Evolutionary conservation across 2,113 vertebrate genomes (phyloP).

Genomic region (Motacilla alba): DNA sequence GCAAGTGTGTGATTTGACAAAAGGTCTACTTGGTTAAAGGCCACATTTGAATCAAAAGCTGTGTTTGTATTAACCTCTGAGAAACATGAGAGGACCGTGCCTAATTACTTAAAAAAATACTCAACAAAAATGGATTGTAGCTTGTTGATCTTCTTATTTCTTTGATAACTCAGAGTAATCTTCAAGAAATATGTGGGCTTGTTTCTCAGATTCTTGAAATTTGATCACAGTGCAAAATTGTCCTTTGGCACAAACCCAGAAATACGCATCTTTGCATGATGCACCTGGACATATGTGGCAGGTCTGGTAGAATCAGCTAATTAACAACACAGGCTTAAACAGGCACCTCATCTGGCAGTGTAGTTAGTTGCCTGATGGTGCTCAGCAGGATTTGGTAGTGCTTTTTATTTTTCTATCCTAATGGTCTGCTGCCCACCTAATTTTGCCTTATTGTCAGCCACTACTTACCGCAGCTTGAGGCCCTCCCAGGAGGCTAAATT

Average conservation of each 20-base stretch:
- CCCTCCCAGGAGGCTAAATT: constrained; percentile 89
- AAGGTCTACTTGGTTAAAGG: constrained; percentile 64
- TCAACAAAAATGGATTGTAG: constrained; percentile 71
- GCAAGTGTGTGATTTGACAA: constrained; percentile 67
- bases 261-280: constrained; percentile 79
- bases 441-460: constrained; percentile 88
- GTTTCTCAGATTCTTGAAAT: constrained; percentile 78
- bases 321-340: constrained; percentile 89
- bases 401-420: constrained; percentile 87
- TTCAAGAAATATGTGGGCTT: constrained; percentile 74
- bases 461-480: constrained; percentile 88
- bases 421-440: constrained; percentile 89
- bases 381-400: constrained; percentile 85
- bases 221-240: constrained; percentile 77
- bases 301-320: constrained; percentile 86
- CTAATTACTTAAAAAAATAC: constrained; percentile 75
- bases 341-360: constrained; percentile 87
- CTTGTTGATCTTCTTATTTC: constrained; percentile 75
- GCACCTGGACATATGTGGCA: constrained; percentile 86
- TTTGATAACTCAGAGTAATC: constrained; percentile 80
- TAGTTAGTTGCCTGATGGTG: constrained; percentile 86
- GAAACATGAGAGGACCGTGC: constrained; percentile 75
- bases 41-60: constrained; percentile 69
- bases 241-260: constrained; percentile 79
- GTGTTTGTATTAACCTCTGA: constrained; percentile 66